Percentiles rank a stretch among this genome's conserved stretches.
Evolutionary conservation across 2,113 vertebrate species (phyloP).

Genomic region (Dipodomys merriami): DNA sequence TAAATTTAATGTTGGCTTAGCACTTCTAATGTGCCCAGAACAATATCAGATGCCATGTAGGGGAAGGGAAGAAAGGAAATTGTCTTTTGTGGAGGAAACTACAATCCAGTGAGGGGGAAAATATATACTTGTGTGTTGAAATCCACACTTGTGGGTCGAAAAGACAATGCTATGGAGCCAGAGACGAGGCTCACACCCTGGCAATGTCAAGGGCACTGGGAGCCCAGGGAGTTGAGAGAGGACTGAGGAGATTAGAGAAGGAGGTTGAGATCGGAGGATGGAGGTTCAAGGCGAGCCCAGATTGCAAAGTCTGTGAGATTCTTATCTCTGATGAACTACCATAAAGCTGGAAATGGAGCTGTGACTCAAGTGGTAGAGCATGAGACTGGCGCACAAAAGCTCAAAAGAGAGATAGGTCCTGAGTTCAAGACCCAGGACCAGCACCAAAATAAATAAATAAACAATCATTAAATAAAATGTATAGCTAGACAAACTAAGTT

Average conservation of each 20-base stretch:
- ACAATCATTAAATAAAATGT: not conserved
- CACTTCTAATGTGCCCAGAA: slow-evolving; percentile 22
- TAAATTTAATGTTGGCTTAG: slow-evolving; percentile 44
- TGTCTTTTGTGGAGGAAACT: slow-evolving; percentile 54
- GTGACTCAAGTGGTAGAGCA: not conserved
- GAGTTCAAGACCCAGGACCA: too few relatives aligned
- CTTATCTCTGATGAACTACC: too few relatives aligned
- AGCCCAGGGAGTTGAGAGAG: not conserved
- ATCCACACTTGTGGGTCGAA: not conserved
- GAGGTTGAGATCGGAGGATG: too few relatives aligned
- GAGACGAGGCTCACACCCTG: not conserved
- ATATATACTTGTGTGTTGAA: not conserved
- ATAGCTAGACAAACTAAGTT: not conserved
- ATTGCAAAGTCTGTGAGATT: too few relatives aligned
- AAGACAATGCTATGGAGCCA: not conserved
- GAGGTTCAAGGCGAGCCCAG: too few relatives aligned
- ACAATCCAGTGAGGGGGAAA: not conserved
- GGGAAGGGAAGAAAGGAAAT: not conserved
- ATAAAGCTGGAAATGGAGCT: too few relatives aligned
- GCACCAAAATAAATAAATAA: too few relatives aligned
- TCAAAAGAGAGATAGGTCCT: too few relatives aligned
- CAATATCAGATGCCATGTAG: slow-evolving; percentile 3
- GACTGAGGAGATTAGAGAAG: not conserved
- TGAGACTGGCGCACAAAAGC: too few relatives aligned
- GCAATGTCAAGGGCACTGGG: not conserved